phyloP scores from a whole-genome alignment of 2,797 vertebrate species.

The Zenarchopterus dispar region DNA sequence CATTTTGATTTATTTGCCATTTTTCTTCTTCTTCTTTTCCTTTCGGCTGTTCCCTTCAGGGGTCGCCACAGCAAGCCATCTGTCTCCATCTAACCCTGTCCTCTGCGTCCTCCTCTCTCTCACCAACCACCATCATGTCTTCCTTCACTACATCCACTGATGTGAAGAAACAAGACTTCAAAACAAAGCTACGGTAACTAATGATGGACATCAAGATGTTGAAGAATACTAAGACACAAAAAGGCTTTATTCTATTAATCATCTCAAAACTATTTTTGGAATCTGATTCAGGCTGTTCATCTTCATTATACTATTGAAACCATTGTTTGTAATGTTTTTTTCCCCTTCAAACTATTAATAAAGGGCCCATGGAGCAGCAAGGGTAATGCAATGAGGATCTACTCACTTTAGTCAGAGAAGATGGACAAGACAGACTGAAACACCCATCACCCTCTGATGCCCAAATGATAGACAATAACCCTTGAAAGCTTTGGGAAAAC shows the following conservation, averaged over 20 bases:
- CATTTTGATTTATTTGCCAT: neutral
- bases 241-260: neutral
- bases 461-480: conserved; percentile 15
- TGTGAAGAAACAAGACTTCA: neutral
- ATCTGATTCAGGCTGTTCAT: neutral
- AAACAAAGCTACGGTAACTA: neutral
- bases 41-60: too few relatives aligned
- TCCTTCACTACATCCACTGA: too few relatives aligned
- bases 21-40: too few relatives aligned
- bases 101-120: too few relatives aligned
- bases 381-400: neutral
- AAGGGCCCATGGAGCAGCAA: conserved; percentile 1
- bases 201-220: neutral
- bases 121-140: too few relatives aligned
- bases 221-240: neutral
- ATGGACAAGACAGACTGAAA: neutral
- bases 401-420: neutral
- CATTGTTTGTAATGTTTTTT: neutral
- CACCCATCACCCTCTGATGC: conserved; percentile 3
- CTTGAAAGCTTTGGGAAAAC: conserved; percentile 23
- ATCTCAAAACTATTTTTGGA: neutral
- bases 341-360: neutral
- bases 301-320: neutral
- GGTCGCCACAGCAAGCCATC: too few relatives aligned
- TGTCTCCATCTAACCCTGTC: too few relatives aligned